Base-by-base conservation (phyloP, 2,888 invertebrate genomes). In the Pollenia labialis region DNA sequence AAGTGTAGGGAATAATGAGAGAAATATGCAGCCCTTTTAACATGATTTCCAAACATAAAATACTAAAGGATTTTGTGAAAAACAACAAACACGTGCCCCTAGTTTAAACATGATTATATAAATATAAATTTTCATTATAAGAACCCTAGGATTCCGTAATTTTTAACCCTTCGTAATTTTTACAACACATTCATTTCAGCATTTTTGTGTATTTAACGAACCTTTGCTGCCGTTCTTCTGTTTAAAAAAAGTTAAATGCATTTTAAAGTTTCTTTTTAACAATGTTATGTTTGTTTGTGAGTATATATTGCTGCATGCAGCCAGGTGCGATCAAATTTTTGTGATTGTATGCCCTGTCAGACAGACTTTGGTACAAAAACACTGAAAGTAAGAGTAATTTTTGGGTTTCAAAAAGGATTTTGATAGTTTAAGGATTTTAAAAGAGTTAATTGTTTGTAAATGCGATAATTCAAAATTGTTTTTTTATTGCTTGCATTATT, bases 281-380 rank as follows among this genome's bases (percentile, higher is more conserved):
- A 48, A 60, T 56, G 56, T 2, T 32, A 4, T 32, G 18, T 56
- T 42, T 16, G 32, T 56, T 23, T 56, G 10, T 42, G n/a, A 52
- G 16, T 69, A 48, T 32, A 32, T 6, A 32, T 32, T 40, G 18
- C 79, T 48, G 56, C 77, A 56, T 76, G 50, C 79, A 79, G 52
- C 85, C 85, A 85, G 86, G 79, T 87, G 86, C 82, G 76, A 88
- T 82, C 66, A 85, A 68, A 74, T 52, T 62, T 52, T 76, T 83
- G 40, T 68, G 68, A 52, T 64, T 69, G 60, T 77, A 46, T 69
- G 66, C 11, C 11, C 74, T 62, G 72, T 58, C 9, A 46, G 6
- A 12, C 44, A 71, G 62, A 60, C 7, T 52, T 56, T 58, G 69
- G 32, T 11, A 32, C 32, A 58, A 12, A n/a, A 6, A 32, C 12